Evolutionary conservation across 1,140 invertebrate genomes (phyloP), one percentile per base, ranked within the genome.

Genomic region (Anastrepha obliqua): DNA sequence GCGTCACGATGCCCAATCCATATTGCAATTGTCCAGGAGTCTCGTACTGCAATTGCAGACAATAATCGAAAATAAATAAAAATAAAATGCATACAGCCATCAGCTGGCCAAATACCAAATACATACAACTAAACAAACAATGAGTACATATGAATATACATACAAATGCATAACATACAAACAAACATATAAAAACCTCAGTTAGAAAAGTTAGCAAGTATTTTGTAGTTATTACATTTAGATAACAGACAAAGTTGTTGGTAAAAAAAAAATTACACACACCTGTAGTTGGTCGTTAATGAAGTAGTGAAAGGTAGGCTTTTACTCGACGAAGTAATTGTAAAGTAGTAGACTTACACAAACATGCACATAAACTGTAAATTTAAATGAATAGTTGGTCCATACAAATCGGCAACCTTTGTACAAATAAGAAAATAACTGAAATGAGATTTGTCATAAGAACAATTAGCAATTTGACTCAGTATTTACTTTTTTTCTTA

Each of bases 41-140:
- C 94, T 98, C 11, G 97, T 98, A 15, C 94, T 97, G 70, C 96
- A 98, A 94, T 95, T 98, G 90, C 98, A 98, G 94, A 97, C 97
- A 88, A 94, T 98, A 88, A 98, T 98, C 89, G 97, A 98, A 93
- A 98, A 98, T 92, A 97, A 97, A 94, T 97, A 95, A 94, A 87
- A 85, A 13, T 17, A 7, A 78, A 51, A 78, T 74, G 17, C 15
- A 62, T n/a, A 74, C 15, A 29, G 29, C 29, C 29, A 29, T 29
- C 29, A 29, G 29, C 29, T 29, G 29, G 29, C 29, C 4, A 67
- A 67, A 29, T 6, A 3, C 2, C n/a, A 65, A 13, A 29, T 11
- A 81, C 6, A 81, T 55, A 81, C 17, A 58, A 81, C 47, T 3
- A 13, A 55, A 42, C 60, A 70, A 44, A 78, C n/a, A 87, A 44